Percentiles rank a stretch among this genome's conserved stretches.
These are phyloP conservation scores for Papilio xuthus DNA, from an alignment of 1,140 invertebrate genomes.

Conservation along the genomic window DNA sequence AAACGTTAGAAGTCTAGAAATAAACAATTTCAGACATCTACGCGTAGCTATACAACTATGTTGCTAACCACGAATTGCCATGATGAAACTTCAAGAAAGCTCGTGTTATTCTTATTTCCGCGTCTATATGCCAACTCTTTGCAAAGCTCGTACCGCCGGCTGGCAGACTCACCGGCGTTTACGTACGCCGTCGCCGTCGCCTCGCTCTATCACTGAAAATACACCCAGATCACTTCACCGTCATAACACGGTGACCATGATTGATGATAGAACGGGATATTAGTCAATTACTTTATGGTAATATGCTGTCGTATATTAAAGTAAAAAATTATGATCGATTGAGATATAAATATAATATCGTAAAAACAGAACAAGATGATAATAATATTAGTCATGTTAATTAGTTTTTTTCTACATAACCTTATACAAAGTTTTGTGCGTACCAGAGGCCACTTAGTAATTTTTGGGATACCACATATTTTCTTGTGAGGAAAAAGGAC, in stretches of 20 bases:
- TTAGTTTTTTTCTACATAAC: too few relatives aligned
- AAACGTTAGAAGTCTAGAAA: background rate
- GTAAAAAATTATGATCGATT: too few relatives aligned
- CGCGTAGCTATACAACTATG: too few relatives aligned
- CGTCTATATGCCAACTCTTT: constrained; percentile 50
- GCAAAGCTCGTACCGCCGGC: constrained; percentile 55
- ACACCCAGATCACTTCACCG: constrained; percentile 54
- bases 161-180: constrained; percentile 75
- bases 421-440: too few relatives aligned
- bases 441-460: too few relatives aligned
- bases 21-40: too few relatives aligned
- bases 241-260: constrained; percentile 24
- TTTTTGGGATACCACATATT: too few relatives aligned
- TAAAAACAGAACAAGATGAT: background rate
- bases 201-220: constrained; percentile 71
- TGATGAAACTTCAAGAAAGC: background rate
- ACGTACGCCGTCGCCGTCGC: constrained; percentile 64
- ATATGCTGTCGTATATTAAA: too few relatives aligned
- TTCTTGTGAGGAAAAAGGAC: too few relatives aligned
- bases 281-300: background rate
- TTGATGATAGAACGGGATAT: background rate
- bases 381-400: constrained; percentile 28
- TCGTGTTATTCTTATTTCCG: background rate
- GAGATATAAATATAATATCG: too few relatives aligned
- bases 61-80: too few relatives aligned